phyloP scores from a whole-genome alignment of 2,797 vertebrate species.

The Rhinatrema bivittatum region DNA sequence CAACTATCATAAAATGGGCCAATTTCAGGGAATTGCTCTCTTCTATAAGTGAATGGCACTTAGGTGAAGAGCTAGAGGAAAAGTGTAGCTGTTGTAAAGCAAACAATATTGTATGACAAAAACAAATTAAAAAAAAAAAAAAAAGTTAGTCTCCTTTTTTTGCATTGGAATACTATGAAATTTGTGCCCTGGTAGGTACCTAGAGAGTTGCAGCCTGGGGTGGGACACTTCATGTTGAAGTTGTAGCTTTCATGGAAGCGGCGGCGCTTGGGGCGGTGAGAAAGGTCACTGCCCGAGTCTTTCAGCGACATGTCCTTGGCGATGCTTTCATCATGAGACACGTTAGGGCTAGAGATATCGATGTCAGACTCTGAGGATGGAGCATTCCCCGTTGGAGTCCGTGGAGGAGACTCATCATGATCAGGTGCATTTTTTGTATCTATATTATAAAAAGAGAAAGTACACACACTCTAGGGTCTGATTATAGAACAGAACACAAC shows the following conservation, averaged over 20 bases:
- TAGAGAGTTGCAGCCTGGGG: constrained; percentile 94
- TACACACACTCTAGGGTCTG: constrained; percentile 1
- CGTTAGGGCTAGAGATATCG: constrained; percentile 94
- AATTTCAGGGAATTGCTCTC: too few relatives aligned
- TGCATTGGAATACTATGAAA: too few relatives aligned
- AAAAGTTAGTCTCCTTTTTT: too few relatives aligned
- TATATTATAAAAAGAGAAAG: constrained; percentile 52
- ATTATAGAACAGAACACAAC: not conserved
- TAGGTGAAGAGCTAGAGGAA: too few relatives aligned
- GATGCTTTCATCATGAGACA: constrained; percentile 89
- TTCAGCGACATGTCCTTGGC: constrained; percentile 85
- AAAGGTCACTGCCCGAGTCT: constrained; percentile 91
- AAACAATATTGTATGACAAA: not conserved
- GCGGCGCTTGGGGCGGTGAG: constrained; percentile 90
- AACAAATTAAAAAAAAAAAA: not conserved
- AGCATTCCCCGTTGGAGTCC: constrained; percentile 94
- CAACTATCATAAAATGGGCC: too few relatives aligned
- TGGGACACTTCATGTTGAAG: constrained; percentile 98
- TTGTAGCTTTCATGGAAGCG: constrained; percentile 98
- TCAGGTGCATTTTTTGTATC: constrained; percentile 85
- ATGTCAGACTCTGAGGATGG: constrained; percentile 98
- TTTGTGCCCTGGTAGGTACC: too few relatives aligned
- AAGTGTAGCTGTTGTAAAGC: too few relatives aligned
- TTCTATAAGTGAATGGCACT: too few relatives aligned
- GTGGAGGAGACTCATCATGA: constrained; percentile 91